Conservation (phyloP, 2,113 vertebrate species). For the Acanthisitta chloris region DNA sequence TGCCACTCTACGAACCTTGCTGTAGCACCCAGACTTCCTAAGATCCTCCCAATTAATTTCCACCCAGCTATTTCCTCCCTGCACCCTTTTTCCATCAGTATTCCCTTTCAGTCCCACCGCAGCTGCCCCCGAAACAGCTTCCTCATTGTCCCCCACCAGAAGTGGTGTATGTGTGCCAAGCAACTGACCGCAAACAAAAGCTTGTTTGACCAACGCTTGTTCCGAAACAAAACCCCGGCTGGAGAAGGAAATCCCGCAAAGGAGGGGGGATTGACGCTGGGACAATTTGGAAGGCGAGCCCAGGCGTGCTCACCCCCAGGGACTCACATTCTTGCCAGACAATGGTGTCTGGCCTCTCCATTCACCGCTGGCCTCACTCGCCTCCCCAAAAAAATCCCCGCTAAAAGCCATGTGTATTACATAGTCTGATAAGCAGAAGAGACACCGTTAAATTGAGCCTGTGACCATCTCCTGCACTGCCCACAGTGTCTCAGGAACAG, state of each 20-base stretch:
- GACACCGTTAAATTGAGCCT: neutral
- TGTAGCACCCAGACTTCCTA: neutral
- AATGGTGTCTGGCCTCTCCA: constrained; percentile 65
- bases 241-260: constrained; percentile 77
- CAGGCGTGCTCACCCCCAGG: constrained; percentile 10
- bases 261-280: constrained; percentile 61
- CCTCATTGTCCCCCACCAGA: constrained; percentile 74
- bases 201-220: constrained; percentile 86
- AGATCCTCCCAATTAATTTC: constrained; percentile 27
- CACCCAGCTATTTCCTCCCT: constrained; percentile 1
- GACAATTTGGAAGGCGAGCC: constrained; percentile 67
- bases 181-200: constrained; percentile 83
- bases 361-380: constrained; percentile 18
- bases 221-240: constrained; percentile 78
- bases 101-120: constrained; percentile 55
- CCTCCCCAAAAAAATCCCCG: neutral
- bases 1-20: neutral
- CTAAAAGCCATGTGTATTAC: neutral
- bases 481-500: neutral
- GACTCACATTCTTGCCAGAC: constrained; percentile 57
- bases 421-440: neutral
- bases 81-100: constrained; percentile 52
- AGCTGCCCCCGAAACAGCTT: constrained; percentile 72
- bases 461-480: neutral
- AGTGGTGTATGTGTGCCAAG: constrained; percentile 73